Percentiles rank a stretch among this genome's conserved stretches.
Evolutionary conservation across 2,113 vertebrate genomes (phyloP).

Genomic region (Neogobius melanostomus): DNA sequence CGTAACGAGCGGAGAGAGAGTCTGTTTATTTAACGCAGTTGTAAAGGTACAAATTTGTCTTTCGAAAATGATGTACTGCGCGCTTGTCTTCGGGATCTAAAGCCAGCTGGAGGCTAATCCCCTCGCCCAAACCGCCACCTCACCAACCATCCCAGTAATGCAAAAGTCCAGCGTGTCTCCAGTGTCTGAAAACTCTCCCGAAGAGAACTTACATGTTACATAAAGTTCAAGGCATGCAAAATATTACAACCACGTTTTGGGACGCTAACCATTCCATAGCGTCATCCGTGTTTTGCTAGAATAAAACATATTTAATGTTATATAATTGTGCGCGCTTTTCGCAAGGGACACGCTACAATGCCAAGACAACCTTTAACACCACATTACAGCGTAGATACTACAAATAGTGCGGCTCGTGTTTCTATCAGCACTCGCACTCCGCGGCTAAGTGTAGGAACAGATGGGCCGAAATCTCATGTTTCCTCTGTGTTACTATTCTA

Average conservation of each 20-base stretch:
- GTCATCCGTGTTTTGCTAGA: not conserved
- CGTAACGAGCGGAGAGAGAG: slow-evolving; percentile 14
- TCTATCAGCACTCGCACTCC: slow-evolving; percentile 51
- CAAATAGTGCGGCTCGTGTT: slow-evolving; percentile 56
- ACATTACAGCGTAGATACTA: slow-evolving; percentile 36
- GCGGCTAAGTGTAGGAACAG: slow-evolving; percentile 52
- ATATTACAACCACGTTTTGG: no score
- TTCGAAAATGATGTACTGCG: slow-evolving; percentile 48
- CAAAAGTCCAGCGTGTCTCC: slow-evolving; percentile 9
- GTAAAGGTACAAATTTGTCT: slow-evolving; percentile 61
- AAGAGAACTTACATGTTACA: not conserved
- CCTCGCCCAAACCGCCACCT: slow-evolving; percentile 41
- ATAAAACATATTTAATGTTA: not conserved
- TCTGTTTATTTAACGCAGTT: slow-evolving; percentile 23
- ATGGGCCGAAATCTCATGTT: slow-evolving; percentile 63
- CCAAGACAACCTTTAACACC: slow-evolving; percentile 7
- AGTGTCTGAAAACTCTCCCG: slow-evolving; percentile 18
- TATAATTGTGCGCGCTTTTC: not conserved
- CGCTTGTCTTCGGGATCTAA: slow-evolving; percentile 39
- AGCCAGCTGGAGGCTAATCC: slow-evolving; percentile 52
- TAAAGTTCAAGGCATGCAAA: no score
- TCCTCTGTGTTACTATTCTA: slow-evolving; percentile 58
- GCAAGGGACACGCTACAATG: slow-evolving; percentile 8
- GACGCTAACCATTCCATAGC: not conserved
- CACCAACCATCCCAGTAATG: slow-evolving; percentile 36